These are phyloP conservation scores for Peromyscus californicus DNA, from an alignment of 2,113 vertebrate genomes.

Conservation along the genomic window DNA sequence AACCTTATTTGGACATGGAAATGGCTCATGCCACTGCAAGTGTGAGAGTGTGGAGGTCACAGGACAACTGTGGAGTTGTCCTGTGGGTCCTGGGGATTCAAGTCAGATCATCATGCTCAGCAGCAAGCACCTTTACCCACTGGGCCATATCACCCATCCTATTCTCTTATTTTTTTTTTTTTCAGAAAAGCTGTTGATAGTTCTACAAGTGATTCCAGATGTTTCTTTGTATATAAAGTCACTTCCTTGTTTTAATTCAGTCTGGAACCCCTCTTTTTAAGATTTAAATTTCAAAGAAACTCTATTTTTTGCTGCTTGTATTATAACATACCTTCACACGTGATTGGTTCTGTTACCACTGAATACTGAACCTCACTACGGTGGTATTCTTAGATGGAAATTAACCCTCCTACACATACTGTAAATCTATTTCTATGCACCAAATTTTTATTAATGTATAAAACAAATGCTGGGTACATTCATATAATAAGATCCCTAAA, in stretches of 20 bases:
- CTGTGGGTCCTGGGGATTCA: background rate
- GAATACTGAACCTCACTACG: background rate
- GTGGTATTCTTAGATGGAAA: background rate
- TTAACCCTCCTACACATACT: background rate
- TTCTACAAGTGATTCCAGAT: background rate
- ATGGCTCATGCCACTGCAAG: background rate
- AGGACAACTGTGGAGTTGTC: background rate
- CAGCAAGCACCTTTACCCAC: background rate
- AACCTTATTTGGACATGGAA: background rate
- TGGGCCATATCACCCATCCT: background rate
- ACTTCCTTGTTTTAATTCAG: slow-evolving; percentile 15
- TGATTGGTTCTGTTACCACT: background rate
- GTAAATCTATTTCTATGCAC: background rate
- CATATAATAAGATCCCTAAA: background rate
- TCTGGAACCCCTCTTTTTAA: background rate
- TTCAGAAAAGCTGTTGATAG: background rate
- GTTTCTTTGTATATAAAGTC: background rate
- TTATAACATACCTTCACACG: background rate
- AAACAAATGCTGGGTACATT: background rate
- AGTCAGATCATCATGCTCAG: background rate
- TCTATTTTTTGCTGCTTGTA: background rate
- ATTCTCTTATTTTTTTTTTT: background rate
- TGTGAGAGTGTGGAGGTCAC: background rate
- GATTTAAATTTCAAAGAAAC: background rate
- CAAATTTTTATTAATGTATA: background rate